These are phyloP conservation scores for Orchesella cincta DNA, from an alignment of 1,140 invertebrate genomes.

Conservation along the genomic window DNA sequence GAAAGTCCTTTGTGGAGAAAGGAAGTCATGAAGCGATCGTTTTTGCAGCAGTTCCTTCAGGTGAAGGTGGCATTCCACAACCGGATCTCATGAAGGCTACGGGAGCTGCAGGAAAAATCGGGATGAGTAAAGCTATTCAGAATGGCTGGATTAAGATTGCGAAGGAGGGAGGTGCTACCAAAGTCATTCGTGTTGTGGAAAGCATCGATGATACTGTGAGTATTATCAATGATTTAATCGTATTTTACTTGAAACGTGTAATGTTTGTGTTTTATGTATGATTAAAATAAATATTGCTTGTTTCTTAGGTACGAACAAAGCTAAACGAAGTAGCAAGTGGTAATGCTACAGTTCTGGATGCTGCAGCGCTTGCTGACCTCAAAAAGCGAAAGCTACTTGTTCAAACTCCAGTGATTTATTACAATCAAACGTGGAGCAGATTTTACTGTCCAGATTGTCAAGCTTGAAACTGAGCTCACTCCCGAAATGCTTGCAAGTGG, in stretches of 20 bases:
- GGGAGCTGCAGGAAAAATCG: conserved; percentile 85
- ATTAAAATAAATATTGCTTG: background rate
- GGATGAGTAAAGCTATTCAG: conserved; percentile 94
- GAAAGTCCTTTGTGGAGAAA: conserved; percentile 72
- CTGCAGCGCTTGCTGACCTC: conserved; percentile 72
- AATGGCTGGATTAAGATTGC: conserved; percentile 89
- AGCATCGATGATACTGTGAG: conserved; percentile 72
- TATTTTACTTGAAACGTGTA: background rate
- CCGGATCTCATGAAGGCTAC: conserved; percentile 75
- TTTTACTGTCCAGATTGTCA: conserved; percentile 75
- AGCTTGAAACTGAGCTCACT: conserved; percentile 93
- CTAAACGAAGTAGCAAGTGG: conserved; percentile 60
- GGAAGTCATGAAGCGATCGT: conserved; percentile 91
- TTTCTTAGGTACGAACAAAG: conserved; percentile 65
- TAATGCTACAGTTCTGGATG: conserved; percentile 57
- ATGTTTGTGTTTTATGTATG: background rate
- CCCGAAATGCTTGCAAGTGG: conserved; percentile 85
- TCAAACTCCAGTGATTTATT: conserved; percentile 70
- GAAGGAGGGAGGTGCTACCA: conserved; percentile 69
- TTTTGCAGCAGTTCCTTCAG: conserved; percentile 72
- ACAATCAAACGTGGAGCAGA: conserved; percentile 78
- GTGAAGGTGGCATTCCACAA: conserved; percentile 72
- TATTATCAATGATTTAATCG: background rate
- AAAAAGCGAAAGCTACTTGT: conserved; percentile 94
- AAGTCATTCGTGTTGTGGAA: conserved; percentile 72